Conservation (phyloP, 2,888 invertebrate genomes). For the Pollenia labialis region DNA sequence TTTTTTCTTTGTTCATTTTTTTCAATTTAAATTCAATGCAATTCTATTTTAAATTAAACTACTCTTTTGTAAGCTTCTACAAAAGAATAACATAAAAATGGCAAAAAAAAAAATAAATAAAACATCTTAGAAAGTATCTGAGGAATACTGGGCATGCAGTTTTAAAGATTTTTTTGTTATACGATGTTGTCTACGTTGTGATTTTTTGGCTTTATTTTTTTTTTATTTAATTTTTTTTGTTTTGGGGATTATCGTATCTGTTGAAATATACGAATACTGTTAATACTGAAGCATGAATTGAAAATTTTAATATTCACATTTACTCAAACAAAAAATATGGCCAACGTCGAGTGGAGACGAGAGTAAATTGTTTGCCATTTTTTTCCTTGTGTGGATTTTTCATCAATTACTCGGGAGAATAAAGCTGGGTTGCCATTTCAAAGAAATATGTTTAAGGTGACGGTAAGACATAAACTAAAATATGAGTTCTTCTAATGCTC, state of each 20-base stretch:
- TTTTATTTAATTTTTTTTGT: slow-evolving; percentile 42
- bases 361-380: slow-evolving; percentile 60
- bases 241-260: slow-evolving; percentile 68
- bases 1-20: slow-evolving; percentile 49
- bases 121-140: slow-evolving; percentile 59
- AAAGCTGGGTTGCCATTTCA: slow-evolving; percentile 39
- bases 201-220: slow-evolving; percentile 58
- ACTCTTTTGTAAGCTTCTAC: slow-evolving; percentile 61
- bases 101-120: slow-evolving; percentile 23
- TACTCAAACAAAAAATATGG: slow-evolving; percentile 62
- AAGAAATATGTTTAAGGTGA: background rate
- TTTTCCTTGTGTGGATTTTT: slow-evolving; percentile 27
- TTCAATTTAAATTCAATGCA: slow-evolving; percentile 73
- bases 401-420: slow-evolving; percentile 42
- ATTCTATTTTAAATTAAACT: slow-evolving; percentile 73
- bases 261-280: slow-evolving; percentile 44
- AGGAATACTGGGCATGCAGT: slow-evolving; percentile 52
- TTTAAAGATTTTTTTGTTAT: slow-evolving; percentile 39
- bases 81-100: slow-evolving; percentile 64
- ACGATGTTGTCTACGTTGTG: slow-evolving; percentile 66
- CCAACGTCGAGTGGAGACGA: slow-evolving; percentile 45
- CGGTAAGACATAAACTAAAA: background rate
- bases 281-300: slow-evolving; percentile 70
- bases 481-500: background rate
- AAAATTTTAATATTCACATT: slow-evolving; percentile 68